Base-by-base conservation (phyloP, 1,140 invertebrate species). In the Aphaenogaster rudis region DNA sequence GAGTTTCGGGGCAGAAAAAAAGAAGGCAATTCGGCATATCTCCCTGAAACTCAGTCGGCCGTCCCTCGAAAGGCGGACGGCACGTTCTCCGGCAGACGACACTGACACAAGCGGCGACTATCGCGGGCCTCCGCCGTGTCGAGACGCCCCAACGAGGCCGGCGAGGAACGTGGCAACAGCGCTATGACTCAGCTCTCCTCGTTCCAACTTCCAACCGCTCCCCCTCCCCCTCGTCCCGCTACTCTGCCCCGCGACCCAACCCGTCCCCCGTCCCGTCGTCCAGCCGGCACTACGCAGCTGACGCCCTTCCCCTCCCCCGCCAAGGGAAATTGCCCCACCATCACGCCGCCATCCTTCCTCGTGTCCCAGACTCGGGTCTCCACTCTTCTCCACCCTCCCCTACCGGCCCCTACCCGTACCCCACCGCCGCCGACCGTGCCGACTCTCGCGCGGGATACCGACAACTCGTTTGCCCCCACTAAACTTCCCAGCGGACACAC, bases 151-250 rank as follows among this genome's bases (percentile, higher is more conserved):
- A 91, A 90, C 87, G 89, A 91, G 86, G 89, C 90, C 90, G 86
- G 85, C 57, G 87, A 91, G 63, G 88, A 86, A 95, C 92, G 90
- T 94, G 94, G 94, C 95, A 95, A 95, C 94, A 94, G 88, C 91
- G 94, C 92, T 95, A 95, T 95, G 94, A 95, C 92, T 95, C 95
- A 95, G 94, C 94, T 94, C 94, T 88, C 87, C 91, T 93, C 91
- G 86, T 89, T 91, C 71, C 89, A 86, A 86, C 87, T 89, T 89
- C 28, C 28, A 28, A 28, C 28, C 88, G 67, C 67, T 88, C 48
- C 69, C 84, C 85, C 86, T 88, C 59, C 87, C 81, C 54, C 28
- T n/a, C 69, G n/a, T 21, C n/a, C 33, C 66, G 66, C n/a, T 21
- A 28, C 66, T 13, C 42, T 48, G 66, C 50, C 67, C 64, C 89